A percentile compares a stretch with the other conserved stretches of the same genome.
phyloP scores from a whole-genome alignment of 2,888 invertebrate genomes.

The Ryuthela nishihirai region DNA sequence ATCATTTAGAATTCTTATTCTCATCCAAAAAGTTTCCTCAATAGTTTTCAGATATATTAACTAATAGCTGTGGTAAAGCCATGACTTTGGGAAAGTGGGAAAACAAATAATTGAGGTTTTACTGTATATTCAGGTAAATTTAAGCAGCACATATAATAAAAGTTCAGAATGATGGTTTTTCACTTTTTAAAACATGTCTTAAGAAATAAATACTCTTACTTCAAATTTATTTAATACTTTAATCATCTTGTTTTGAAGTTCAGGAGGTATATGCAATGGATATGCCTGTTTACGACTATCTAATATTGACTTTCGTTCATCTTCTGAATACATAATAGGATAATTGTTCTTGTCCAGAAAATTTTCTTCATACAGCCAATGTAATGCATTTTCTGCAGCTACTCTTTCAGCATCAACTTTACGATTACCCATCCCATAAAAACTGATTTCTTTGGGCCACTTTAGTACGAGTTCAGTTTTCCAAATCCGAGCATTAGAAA shows the following conservation, averaged over 20 bases:
- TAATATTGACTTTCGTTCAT: slow-evolving; percentile 16
- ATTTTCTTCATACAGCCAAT: slow-evolving; percentile 34
- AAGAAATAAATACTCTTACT: slow-evolving; percentile 11
- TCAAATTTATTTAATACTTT: slow-evolving; percentile 3
- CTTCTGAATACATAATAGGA: slow-evolving; percentile 28
- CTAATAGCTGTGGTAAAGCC: too few relatives aligned
- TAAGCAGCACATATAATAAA: too few relatives aligned
- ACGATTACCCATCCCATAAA: slow-evolving; percentile 6
- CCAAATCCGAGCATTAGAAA: slow-evolving; percentile 22
- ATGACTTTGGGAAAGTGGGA: too few relatives aligned
- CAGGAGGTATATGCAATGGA: slow-evolving; percentile 14
- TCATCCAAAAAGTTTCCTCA: too few relatives aligned
- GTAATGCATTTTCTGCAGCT: slow-evolving; percentile 33
- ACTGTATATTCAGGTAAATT: too few relatives aligned
- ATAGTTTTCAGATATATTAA: too few relatives aligned
- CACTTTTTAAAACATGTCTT: neutral
- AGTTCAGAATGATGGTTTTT: neutral
- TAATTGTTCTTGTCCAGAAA: slow-evolving; percentile 27
- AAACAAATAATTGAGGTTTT: too few relatives aligned
- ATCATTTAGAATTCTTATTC: too few relatives aligned
- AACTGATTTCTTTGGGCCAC: slow-evolving; percentile 16
- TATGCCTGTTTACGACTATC: slow-evolving; percentile 14
- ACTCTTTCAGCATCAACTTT: slow-evolving; percentile 18
- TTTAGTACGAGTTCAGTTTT: slow-evolving; percentile 3
- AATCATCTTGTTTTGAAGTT: slow-evolving; percentile 23